Evolutionary conservation across 1,140 invertebrate genomes (phyloP).

Genomic region (Eumaeus atala): DNA sequence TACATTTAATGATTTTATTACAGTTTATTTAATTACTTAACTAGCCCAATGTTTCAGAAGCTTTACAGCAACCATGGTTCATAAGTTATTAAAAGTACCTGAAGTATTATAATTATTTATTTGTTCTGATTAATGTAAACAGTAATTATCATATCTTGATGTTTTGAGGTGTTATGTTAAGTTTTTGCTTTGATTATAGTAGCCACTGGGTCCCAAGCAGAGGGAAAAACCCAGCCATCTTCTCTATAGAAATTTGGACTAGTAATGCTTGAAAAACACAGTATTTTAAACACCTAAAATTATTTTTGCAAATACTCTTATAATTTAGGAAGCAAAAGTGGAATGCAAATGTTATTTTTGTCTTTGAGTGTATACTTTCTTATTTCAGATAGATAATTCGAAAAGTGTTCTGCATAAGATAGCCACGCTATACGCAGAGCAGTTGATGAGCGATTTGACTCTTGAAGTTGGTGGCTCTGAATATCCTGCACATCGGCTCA

Average conservation of each 20-base stretch:
- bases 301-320: not conserved
- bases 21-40: too few relatives aligned
- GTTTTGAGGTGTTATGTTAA: too few relatives aligned
- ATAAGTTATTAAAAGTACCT: too few relatives aligned
- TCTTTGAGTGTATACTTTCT: not conserved
- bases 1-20: not conserved
- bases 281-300: not conserved
- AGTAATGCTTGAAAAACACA: not conserved
- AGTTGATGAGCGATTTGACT: conserved; percentile 90
- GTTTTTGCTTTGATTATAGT: too few relatives aligned
- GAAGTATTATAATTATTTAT: too few relatives aligned
- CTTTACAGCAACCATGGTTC: too few relatives aligned
- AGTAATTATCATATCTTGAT: too few relatives aligned
- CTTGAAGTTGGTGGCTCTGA: conserved; percentile 85
- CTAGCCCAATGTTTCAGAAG: too few relatives aligned
- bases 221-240: too few relatives aligned
- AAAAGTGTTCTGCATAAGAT: conserved; percentile 86
- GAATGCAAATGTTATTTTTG: not conserved
- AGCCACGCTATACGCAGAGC: conserved; percentile 86
- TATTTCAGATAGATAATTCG: conserved; percentile 85
- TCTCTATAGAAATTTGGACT: not conserved
- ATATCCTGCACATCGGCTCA: conserved; percentile 92
- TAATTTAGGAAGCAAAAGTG: not conserved
- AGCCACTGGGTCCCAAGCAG: too few relatives aligned
- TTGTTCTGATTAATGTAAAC: too few relatives aligned